Base-by-base conservation (phyloP, 2,888 invertebrate species). In the Drosophila maculinotata region DNA sequence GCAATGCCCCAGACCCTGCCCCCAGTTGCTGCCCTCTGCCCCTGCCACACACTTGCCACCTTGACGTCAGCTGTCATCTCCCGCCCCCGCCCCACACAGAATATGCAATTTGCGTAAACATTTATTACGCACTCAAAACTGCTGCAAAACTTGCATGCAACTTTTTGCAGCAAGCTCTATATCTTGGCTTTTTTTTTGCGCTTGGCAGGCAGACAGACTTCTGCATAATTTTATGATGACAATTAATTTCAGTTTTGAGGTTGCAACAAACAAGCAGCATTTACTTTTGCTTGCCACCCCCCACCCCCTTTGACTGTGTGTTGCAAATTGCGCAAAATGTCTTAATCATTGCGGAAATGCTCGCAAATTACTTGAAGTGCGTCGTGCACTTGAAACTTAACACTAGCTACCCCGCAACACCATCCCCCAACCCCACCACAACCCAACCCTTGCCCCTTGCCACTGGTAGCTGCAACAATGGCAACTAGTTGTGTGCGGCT, bases 151-250 rank as follows among this genome's bases (percentile, higher is more conserved):
- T 81, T 78, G 79, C 52, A 42, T 69, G 38, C 58, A 66, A 62
- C 81, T 69, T 45, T 58, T 65, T 66, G 59, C 31, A 9, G 56
- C 52, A 31, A 47, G 25, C 23, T 48, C 17, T 26, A 1, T 25
- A 25, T 53, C 52, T 49, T 25, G 14, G 26, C 9, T 5, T 28
- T 17, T 10, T 47, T 23, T 6, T 36, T 30, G 44, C 38, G 33
- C 35, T 15, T 51, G 26, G 23, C 45, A 23, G 35, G 36, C 15
- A 10, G 33, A 42, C 41, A 15, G 41, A 33, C 68, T 65, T 63
- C 56, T 75, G 79, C 79, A 78, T 78, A 78, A 78, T 78, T 78
- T 78, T 79, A 78, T 82, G 82, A 75, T 71, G 79, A 79, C 82
- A 78, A 78, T 78, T 78, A 78, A 78, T 78, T 78, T 71, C 65